Evolutionary conservation across 2,113 vertebrate genomes (phyloP), one percentile per base, ranked within the genome.

Genomic region (Globicephala melas): DNA sequence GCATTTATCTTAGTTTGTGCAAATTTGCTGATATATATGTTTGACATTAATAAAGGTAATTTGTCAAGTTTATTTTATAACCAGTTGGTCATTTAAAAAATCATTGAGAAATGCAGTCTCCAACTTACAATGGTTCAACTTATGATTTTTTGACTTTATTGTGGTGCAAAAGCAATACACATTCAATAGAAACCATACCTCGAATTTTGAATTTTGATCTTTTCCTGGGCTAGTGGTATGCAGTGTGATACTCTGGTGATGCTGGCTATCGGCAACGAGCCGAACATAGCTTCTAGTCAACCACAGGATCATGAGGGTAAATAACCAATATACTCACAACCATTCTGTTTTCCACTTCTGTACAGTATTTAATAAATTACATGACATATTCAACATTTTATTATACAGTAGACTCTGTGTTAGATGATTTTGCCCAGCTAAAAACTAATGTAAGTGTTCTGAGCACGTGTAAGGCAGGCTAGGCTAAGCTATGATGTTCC

Each of bases 21-120:
- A 87, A 79, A 83, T 91, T 83, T 77, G 26, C 7, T n/a, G 23
- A n/a, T 55, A 6, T 92, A 18, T 55, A 31, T 50, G 55, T 53
- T 74, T 84, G 79, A 17, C 55, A 93, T 77, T 83, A 94, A 73
- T 31, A 90, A 71, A 23, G 58, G 31, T 62, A 83, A 65, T 73
- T 82, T 81, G 20, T 44, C n/a, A 91, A 92, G 28, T 91, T 93
- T 80, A 87, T 82, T 70, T 96, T 91, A 67, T 41, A 10, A 81
- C 38, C 36, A 82, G 53, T 44, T 58, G 3, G 2, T 67, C 36
- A 90, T 60, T 44, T 26, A 58, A 79, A 77, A 87, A 44, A 77
- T 25, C 12, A n/a, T n/a, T 85, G 28, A 68, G 23, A 95, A 55
- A 26, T 77, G 21, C 33, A 80, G n/a, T 58, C 4, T 4, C 77